Base-by-base conservation (phyloP, 2,888 invertebrate genomes). In the Amiota communis region DNA sequence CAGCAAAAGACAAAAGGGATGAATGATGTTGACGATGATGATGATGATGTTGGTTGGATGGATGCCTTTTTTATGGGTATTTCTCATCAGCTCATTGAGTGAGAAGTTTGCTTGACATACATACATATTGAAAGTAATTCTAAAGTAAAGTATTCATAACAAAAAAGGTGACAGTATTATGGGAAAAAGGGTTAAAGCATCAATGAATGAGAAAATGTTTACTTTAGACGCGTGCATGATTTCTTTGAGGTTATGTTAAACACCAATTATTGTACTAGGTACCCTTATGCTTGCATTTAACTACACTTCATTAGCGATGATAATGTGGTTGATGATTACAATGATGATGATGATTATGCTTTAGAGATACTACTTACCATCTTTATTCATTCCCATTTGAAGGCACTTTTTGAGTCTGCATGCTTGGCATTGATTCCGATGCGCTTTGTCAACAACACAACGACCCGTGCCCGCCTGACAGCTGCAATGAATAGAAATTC, bases 331-430 rank as follows among this genome's bases (percentile, higher is more conserved):
- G 72, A 72, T 56, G 56, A 72, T 57, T 63, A 71, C 56, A 64
- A 51, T 72, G 3, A 13, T 15, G 12, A 59, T 17, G 57, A 57
- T 68, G 48, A 59, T 53, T 11, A 71, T 67, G 23, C 61, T 67
- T 15, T 68, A 13, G 11, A 13, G 11, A n/a, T 48, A n/a, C 47
- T 68, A 80, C 96, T 94, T 91, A 99, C 99, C 99, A 91, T 99
- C 99, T 92, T 99, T 99, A 91, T 99, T 99, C 99, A 99, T 99
- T 77, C 99, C 99, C 97, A 98, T 98, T 79, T 96, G 93, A 80
- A 99, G 93, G 90, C 99, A 99, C 91, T 99, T 99, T 92, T 98
- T 98, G 80, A 99, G 93, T 64, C 99, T 92, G 90, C 99, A 99
- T 0, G 99, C 99, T 89, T 99, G 99, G 89, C 99, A 99, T 89